phyloP scores from a whole-genome alignment of 1,140 invertebrate species.

The Dreissena polymorpha region DNA sequence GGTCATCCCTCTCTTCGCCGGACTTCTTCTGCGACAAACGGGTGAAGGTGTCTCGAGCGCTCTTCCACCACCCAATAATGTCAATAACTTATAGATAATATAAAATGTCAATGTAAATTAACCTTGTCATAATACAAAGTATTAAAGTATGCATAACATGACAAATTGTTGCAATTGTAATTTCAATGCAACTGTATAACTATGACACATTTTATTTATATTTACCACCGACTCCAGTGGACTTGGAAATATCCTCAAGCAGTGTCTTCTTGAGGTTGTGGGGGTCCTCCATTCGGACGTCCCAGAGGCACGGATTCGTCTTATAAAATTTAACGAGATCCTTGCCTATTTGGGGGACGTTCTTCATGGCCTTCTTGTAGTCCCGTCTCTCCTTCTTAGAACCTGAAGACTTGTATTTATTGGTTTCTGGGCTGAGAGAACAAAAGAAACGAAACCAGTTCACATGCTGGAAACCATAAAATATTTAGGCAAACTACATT shows the following conservation, averaged over 20 bases:
- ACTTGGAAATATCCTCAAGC: constrained; percentile 9
- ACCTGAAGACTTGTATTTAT: constrained; percentile 42
- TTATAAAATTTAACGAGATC: constrained; percentile 31
- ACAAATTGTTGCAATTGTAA: not conserved
- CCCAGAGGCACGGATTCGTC: constrained; percentile 19
- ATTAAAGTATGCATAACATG: constrained; percentile 1
- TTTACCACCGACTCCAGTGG: constrained; percentile 8
- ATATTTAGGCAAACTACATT: constrained; percentile 19
- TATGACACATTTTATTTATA: not conserved
- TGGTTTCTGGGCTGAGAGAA: constrained; percentile 34
- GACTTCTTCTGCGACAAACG: constrained; percentile 23
- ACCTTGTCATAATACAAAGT: not conserved
- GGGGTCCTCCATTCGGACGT: constrained; percentile 3
- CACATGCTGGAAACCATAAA: constrained; percentile 19
- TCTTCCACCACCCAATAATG: constrained; percentile 13
- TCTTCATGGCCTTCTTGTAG: constrained; percentile 44
- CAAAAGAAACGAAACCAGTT: constrained; percentile 22
- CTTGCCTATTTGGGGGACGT: constrained; percentile 19
- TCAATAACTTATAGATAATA: not conserved
- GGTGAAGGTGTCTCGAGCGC: constrained; percentile 4
- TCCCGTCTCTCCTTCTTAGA: constrained; percentile 32
- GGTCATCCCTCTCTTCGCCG: constrained; percentile 6
- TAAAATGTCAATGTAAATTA: constrained; percentile 2
- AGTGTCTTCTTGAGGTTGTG: not conserved
- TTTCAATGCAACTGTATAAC: not conserved